Conservation (phyloP, 2,797 vertebrate genomes). For the Danionella dracula region DNA sequence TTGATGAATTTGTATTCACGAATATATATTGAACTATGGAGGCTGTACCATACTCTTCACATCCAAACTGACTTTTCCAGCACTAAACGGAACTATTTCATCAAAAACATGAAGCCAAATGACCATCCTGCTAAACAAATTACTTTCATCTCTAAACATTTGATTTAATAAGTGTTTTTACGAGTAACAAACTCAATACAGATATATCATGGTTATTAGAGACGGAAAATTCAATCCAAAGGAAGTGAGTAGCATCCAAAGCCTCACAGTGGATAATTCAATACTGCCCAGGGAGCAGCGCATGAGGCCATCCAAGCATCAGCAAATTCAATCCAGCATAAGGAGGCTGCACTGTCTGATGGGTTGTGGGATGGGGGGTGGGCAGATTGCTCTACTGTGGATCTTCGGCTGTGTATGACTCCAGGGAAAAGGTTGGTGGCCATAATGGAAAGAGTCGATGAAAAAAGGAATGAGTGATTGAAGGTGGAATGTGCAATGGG, state of each 20-base stretch:
- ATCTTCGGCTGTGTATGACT: slow-evolving; percentile 1
- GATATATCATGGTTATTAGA: slow-evolving; percentile 53
- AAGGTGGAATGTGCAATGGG: neutral
- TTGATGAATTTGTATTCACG: too few species aligned
- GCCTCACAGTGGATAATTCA: slow-evolving; percentile 51
- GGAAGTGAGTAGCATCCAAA: slow-evolving; percentile 33
- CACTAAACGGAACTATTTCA: too few species aligned
- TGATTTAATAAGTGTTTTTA: slow-evolving; percentile 63
- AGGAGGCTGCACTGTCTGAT: slow-evolving; percentile 41
- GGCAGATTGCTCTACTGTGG: slow-evolving; percentile 23
- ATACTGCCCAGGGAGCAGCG: slow-evolving; percentile 45
- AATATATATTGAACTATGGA: too few species aligned
- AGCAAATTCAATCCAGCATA: slow-evolving; percentile 52
- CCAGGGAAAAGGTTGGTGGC: neutral
- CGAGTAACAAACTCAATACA: slow-evolving; percentile 56
- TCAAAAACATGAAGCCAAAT: slow-evolving; percentile 35
- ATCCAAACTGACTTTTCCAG: too few species aligned
- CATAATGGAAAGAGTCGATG: neutral
- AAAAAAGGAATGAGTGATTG: slow-evolving; percentile 11
- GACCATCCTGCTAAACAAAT: slow-evolving; percentile 50
- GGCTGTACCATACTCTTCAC: too few species aligned
- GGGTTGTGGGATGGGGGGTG: slow-evolving; percentile 42
- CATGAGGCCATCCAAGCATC: slow-evolving; percentile 35
- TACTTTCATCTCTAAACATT: slow-evolving; percentile 58
- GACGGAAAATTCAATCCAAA: slow-evolving; percentile 49